Evolutionary conservation across 2,113 vertebrate genomes (phyloP).

Genomic region (Irena cyanogastra): DNA sequence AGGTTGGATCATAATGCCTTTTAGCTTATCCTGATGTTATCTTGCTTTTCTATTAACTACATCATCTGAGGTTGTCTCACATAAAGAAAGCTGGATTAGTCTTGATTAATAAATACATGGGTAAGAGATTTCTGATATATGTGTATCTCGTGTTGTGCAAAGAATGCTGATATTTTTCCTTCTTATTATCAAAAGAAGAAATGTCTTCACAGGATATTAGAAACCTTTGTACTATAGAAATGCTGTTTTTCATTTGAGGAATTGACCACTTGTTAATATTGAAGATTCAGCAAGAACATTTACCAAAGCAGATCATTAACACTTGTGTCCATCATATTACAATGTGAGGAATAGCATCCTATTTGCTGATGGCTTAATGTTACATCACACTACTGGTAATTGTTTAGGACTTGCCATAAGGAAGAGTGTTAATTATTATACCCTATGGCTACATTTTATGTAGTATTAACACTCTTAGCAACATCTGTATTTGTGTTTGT

Average conservation of each 20-base stretch:
- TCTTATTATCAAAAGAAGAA: neutral
- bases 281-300: neutral
- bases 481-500: neutral
- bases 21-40: neutral
- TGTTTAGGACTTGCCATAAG: neutral
- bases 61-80: neutral
- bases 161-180: neutral
- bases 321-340: neutral
- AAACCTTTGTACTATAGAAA: neutral
- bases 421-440: neutral
- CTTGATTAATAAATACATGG: neutral
- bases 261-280: neutral
- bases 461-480: neutral
- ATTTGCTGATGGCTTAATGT: neutral
- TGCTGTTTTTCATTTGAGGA: neutral
- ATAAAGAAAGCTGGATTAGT: neutral
- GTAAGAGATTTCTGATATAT: neutral
- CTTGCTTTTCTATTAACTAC: neutral
- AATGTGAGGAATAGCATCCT: neutral
- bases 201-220: neutral
- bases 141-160: accelerated
- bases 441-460: neutral
- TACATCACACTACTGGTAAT: neutral
- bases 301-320: neutral
- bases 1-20: neutral